Evolutionary conservation across 2,888 invertebrate species (phyloP).

Genomic region (Habroteleia sp.): DNA sequence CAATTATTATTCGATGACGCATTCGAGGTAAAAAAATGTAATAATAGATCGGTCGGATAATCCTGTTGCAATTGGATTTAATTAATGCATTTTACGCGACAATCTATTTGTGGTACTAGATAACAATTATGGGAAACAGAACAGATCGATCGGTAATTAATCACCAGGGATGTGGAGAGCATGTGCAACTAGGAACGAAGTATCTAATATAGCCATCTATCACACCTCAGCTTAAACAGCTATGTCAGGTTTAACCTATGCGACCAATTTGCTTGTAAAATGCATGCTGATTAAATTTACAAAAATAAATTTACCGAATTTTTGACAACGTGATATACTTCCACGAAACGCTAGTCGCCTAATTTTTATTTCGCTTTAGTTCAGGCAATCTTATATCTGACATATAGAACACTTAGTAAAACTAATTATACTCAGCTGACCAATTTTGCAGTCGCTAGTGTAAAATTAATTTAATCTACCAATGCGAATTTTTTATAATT

Average conservation of each 20-base stretch:
- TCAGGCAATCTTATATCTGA: too few species aligned
- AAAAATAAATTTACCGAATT: too few species aligned
- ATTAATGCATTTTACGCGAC: constrained; percentile 20
- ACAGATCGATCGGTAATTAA: constrained; percentile 57
- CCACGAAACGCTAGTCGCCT: too few species aligned
- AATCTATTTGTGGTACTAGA: constrained; percentile 37
- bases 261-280: constrained; percentile 16
- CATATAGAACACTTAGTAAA: too few species aligned
- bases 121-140: constrained; percentile 43
- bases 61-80: constrained; percentile 13
- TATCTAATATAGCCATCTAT: constrained; percentile 56
- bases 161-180: constrained; percentile 6
- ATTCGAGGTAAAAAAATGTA: neutral
- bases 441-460: too few species aligned
- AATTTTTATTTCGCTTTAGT: too few species aligned
- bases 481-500: too few species aligned
- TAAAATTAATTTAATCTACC: too few species aligned
- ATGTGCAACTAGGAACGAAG: constrained; percentile 28
- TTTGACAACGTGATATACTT: too few species aligned
- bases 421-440: too few species aligned
- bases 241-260: constrained; percentile 32
- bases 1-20: too few species aligned
- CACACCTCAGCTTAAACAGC: constrained; percentile 46
- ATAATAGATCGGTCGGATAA: neutral
- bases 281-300: too few species aligned